phyloP scores from a whole-genome alignment of 2,797 vertebrate genomes.

The Coccyzus lansbergi region DNA sequence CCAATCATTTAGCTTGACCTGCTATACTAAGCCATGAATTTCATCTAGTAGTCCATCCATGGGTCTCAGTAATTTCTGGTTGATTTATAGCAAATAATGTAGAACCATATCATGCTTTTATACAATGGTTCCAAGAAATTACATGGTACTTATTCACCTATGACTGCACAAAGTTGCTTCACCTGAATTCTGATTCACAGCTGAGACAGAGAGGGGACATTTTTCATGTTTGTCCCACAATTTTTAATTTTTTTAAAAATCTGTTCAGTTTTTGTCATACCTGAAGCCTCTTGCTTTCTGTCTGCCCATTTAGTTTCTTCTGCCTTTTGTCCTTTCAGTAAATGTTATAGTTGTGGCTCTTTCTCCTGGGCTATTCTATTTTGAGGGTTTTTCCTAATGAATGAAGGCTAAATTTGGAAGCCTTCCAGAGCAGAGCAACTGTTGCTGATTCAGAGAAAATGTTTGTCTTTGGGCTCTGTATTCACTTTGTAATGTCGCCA shows the following conservation, averaged over 20 bases:
- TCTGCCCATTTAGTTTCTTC: background rate
- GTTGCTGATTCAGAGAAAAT: constrained; percentile 50
- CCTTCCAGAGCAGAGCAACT: constrained; percentile 31
- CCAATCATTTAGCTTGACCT: background rate
- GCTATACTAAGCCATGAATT: background rate
- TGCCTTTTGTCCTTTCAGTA: background rate
- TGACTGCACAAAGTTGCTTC: background rate
- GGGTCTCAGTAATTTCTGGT: background rate
- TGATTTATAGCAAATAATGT: background rate
- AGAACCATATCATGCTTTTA: background rate
- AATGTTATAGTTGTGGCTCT: background rate
- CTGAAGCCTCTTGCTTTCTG: background rate
- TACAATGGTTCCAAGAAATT: background rate
- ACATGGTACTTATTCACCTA: background rate
- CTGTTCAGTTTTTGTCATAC: background rate
- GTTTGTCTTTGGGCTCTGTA: constrained; percentile 43
- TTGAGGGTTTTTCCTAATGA: background rate
- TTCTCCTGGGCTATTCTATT: background rate
- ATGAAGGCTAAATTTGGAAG: constrained; percentile 51
- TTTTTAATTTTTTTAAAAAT: background rate
- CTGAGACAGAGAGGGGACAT: background rate
- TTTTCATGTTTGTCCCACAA: background rate
- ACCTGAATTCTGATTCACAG: background rate
- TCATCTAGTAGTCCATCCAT: background rate
- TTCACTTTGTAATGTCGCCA: constrained; percentile 13